Evolutionary conservation across 2,113 vertebrate genomes (phyloP).

Genomic region (Equus przewalskii): DNA sequence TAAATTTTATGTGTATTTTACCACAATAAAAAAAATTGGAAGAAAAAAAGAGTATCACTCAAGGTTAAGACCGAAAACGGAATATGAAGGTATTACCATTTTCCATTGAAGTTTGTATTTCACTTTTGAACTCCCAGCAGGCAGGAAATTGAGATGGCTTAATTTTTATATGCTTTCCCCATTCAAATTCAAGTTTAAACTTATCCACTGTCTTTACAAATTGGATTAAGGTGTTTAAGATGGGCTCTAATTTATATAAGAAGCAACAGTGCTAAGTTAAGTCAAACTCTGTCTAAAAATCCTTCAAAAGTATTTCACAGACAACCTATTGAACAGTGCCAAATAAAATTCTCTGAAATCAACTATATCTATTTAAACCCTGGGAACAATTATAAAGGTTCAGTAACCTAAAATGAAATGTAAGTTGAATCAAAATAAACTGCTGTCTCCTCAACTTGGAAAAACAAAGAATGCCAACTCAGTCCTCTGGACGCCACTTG

Average conservation of each 20-base stretch:
- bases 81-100: neutral
- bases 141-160: neutral
- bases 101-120: neutral
- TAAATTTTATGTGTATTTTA: neutral
- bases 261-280: neutral
- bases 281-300: neutral
- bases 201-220: constrained; percentile 42
- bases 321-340: neutral
- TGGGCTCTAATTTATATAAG: neutral
- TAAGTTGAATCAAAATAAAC: neutral
- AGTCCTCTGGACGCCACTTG: neutral
- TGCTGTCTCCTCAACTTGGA: neutral
- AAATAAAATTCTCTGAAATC: constrained; percentile 9
- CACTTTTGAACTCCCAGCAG: neutral
- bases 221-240: neutral
- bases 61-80: constrained; percentile 23
- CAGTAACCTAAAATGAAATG: neutral
- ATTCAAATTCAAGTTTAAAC: constrained; percentile 26
- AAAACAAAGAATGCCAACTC: neutral
- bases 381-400: neutral
- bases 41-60: neutral
- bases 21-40: neutral
- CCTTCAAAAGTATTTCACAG: neutral
- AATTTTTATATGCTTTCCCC: neutral
- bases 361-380: neutral